Conservation (phyloP, 2,888 invertebrate species). For the Tuta absoluta region DNA sequence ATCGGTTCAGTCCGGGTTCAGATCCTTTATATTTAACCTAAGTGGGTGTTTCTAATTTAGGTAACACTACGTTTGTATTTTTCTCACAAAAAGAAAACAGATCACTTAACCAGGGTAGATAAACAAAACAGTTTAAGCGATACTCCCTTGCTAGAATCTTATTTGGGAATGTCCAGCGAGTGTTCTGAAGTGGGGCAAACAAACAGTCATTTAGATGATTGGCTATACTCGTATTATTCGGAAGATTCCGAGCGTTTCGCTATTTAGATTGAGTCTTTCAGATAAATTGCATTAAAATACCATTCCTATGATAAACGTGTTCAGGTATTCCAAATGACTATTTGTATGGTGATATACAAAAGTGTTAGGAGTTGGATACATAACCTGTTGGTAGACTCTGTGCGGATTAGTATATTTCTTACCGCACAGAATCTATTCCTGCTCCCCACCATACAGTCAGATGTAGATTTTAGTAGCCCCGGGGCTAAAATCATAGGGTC, state of each 20-base stretch:
- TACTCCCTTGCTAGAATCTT: background rate
- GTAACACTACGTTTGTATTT: too few relatives aligned
- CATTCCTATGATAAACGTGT: constrained; percentile 3
- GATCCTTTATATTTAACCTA: too few relatives aligned
- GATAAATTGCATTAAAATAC: constrained; percentile 12
- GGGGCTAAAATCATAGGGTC: too few relatives aligned
- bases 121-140: constrained; percentile 4
- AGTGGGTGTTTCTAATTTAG: too few relatives aligned
- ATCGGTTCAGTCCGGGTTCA: too few relatives aligned
- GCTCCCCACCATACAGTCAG: too few relatives aligned
- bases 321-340: constrained; percentile 3
- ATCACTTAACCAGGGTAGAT: constrained; percentile 3
- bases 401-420: too few relatives aligned
- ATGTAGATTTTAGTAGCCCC: too few relatives aligned
- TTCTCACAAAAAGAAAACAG: background rate
- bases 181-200: background rate
- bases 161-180: constrained; percentile 2
- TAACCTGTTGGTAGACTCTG: too few relatives aligned
- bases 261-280: constrained; percentile 2
- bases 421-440: too few relatives aligned
- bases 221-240: background rate
- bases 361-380: too few relatives aligned
- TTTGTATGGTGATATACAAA: background rate
- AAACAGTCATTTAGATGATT: constrained; percentile 4
- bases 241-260: constrained; percentile 1